phyloP scores from a whole-genome alignment of 2,888 invertebrate species.

The Caenorhabditis sp. region DNA sequence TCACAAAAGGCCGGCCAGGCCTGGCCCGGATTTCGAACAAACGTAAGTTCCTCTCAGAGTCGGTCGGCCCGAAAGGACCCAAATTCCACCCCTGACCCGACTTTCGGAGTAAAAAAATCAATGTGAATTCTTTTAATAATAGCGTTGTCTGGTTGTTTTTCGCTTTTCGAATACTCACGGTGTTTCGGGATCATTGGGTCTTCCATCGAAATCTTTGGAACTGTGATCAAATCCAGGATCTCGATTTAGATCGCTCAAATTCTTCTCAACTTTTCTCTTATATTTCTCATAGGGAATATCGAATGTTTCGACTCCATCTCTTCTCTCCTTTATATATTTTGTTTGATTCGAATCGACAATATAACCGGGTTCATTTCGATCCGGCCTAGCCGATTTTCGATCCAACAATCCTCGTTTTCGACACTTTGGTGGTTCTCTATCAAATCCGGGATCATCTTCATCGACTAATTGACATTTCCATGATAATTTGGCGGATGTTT shows the following conservation, averaged over 20 bases:
- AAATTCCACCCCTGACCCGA: too few species aligned
- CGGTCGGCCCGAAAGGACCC: too few species aligned
- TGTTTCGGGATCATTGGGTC: slow-evolving; percentile 16
- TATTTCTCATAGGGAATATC: slow-evolving; percentile 19
- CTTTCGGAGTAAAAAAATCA: too few species aligned
- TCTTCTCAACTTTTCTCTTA: slow-evolving; percentile 17
- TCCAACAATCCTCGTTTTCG: background rate
- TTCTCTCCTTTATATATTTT: slow-evolving; percentile 13
- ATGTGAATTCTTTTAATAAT: too few species aligned
- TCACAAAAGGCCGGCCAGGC: too few species aligned
- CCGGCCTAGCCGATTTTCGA: background rate
- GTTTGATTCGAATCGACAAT: slow-evolving; percentile 7
- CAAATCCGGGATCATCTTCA: slow-evolving; percentile 11
- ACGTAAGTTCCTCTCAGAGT: too few species aligned
- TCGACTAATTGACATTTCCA: slow-evolving; percentile 34
- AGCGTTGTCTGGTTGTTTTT: background rate
- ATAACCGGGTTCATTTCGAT: background rate
- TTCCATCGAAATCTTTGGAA: background rate
- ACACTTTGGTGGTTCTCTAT: slow-evolving; percentile 8
- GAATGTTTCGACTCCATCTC: background rate
- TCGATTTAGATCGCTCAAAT: slow-evolving; percentile 12
- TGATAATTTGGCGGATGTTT: slow-evolving; percentile 15
- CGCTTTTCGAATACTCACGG: slow-evolving; percentile 16
- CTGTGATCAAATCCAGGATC: slow-evolving; percentile 4
- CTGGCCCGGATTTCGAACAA: too few species aligned